Evolutionary conservation across 2,797 vertebrate genomes (phyloP), one percentile per base, ranked within the genome.

Genomic region (Cyprinella venusta): DNA sequence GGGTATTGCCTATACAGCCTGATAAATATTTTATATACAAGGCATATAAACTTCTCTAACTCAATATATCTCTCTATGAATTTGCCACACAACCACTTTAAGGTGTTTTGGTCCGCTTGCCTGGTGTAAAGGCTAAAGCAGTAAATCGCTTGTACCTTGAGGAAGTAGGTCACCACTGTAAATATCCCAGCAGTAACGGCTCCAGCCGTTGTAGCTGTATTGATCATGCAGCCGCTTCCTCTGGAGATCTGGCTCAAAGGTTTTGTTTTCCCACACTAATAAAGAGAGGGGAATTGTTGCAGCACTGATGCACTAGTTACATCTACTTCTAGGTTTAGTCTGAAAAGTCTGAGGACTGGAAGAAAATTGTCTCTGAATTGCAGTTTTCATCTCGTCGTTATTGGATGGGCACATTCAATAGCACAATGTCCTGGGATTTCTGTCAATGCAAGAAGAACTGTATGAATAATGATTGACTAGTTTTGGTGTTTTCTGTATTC

Each of bases 91-190:
- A 69, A 63, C 13, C 40, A 69, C 69, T 87, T 59, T n/a, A 68
- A 56, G 50, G 12, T 78, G 71, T 82, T 78, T 71, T 69, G 40
- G 74, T 54, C 68, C 65, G 67, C 69, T 81, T 86, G 81, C 75
- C 16, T 5, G 40, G 33, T 79, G 77, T 52, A 70, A 77, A 50
- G 65, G 64, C n/a, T 18, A 70, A 69, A 75, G 74, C 30, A 70
- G 52, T 61, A 78, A 83, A 83, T 78, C 4, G 75, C 82, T 77
- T 61, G 54, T 71, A 82, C 76, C 69, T 61, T 50, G 56, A 84
- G 71, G 82, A 87, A 85, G 81, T 90, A 85, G 87, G 89, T 88
- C 87, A 87, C 65, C 50, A 63, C 81, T 33, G 69, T 81, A 77
- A 86, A 81, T 81, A 82, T 70, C 69, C 80, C 64, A 33, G 79